phyloP scores from a whole-genome alignment of 2,888 invertebrate species.

The Eristalis pertinax region DNA sequence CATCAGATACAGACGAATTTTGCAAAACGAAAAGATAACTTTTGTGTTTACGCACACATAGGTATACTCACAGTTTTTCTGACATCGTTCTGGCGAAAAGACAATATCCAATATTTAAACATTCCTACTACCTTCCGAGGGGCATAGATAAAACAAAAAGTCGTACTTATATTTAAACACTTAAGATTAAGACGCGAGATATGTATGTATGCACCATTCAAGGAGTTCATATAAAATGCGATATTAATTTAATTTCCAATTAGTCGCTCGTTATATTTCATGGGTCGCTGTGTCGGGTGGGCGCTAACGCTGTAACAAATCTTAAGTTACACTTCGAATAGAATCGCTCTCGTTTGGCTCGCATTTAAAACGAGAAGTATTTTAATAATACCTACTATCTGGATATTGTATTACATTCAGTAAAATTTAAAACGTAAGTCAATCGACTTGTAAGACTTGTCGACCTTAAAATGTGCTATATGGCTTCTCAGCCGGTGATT shows the following conservation, averaged over 20 bases:
- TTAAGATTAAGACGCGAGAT: constrained; percentile 44
- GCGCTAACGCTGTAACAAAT: not conserved
- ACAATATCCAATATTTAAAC: constrained; percentile 53
- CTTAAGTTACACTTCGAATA: constrained; percentile 20
- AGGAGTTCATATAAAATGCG: constrained; percentile 41
- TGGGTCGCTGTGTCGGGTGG: constrained; percentile 30
- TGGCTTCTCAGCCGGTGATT: constrained; percentile 7
- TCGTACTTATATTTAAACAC: constrained; percentile 22
- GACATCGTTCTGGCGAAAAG: constrained; percentile 10
- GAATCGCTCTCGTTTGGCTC: not conserved
- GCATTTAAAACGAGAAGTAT: not conserved
- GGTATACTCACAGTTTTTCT: constrained; percentile 28
- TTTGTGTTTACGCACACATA: constrained; percentile 8
- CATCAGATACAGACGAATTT: not conserved
- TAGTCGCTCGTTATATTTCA: constrained; percentile 56
- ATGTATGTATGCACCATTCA: constrained; percentile 13
- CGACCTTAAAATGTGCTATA: not conserved
- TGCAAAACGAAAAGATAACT: constrained; percentile 7
- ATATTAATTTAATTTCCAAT: constrained; percentile 55
- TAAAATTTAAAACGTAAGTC: constrained; percentile 35
- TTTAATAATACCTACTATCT: no score
- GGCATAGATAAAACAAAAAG: constrained; percentile 38
- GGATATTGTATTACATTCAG: constrained; percentile 7
- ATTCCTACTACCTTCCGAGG: constrained; percentile 15
- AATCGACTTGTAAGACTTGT: constrained; percentile 6